Percentiles rank a stretch among this genome's conserved stretches.
These are phyloP conservation scores for Syndactyla subalaris DNA, from an alignment of 2,797 vertebrate species.

Conservation along the genomic window DNA sequence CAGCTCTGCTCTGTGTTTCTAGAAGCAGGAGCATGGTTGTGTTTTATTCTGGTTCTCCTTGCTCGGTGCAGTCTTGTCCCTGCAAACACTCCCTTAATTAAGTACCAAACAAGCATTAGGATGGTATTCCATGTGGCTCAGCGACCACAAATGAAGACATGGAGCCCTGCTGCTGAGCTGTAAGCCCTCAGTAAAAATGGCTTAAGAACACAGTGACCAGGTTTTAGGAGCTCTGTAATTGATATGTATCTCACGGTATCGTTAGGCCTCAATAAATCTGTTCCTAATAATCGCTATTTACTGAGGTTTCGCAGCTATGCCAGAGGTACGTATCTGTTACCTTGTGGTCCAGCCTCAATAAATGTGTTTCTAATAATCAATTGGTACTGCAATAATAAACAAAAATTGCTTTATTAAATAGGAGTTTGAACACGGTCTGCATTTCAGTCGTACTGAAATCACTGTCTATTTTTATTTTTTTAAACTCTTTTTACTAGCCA, in stretches of 20 bases:
- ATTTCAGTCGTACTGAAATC: background rate
- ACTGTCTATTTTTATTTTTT: background rate
- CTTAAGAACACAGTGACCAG: slow-evolving; percentile 39
- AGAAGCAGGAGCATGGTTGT: background rate
- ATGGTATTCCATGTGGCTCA: slow-evolving; percentile 18
- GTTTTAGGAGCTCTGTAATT: slow-evolving; percentile 74
- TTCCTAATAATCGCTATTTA: slow-evolving; percentile 78
- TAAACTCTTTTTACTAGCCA: background rate
- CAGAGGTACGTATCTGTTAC: slow-evolving; percentile 75
- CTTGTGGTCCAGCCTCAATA: slow-evolving; percentile 72
- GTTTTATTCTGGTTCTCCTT: background rate
- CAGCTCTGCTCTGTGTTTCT: background rate
- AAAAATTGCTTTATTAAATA: slow-evolving; percentile 71
- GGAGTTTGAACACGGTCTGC: slow-evolving; percentile 29
- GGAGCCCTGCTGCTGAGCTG: slow-evolving; percentile 44
- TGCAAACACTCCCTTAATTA: background rate
- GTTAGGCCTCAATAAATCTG: slow-evolving; percentile 72
- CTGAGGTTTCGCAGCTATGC: slow-evolving; percentile 70
- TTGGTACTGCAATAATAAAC: slow-evolving; percentile 74
- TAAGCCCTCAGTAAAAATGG: slow-evolving; percentile 48
- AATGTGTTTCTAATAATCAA: slow-evolving; percentile 81
- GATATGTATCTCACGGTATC: slow-evolving; percentile 58
- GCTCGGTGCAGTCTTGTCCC: background rate
- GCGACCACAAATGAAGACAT: slow-evolving; percentile 9
- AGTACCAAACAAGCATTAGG: slow-evolving; percentile 36